A percentile compares a stretch with the other conserved stretches of the same genome.
Conservation (phyloP, 2,113 vertebrate species). For the Calcarius ornatus region DNA sequence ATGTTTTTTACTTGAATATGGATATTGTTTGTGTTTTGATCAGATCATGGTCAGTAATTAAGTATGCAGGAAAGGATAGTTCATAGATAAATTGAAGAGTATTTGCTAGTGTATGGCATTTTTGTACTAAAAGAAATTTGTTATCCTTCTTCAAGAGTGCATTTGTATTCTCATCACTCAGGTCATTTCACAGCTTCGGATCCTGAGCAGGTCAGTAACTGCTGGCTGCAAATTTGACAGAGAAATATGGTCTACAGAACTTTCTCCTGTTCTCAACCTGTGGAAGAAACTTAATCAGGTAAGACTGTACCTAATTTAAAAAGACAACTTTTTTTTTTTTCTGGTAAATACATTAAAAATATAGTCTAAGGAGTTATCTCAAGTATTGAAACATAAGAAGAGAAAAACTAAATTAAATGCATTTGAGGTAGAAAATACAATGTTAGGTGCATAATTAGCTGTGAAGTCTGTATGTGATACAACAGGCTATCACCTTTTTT, state of each 20-base stretch:
- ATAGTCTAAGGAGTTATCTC: neutral
- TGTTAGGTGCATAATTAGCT: neutral
- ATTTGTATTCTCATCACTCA: slow-evolving; percentile 63
- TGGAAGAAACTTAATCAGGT: slow-evolving; percentile 99
- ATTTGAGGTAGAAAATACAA: neutral
- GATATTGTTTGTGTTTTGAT: neutral
- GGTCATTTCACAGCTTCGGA: slow-evolving; percentile 94
- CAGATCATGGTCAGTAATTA: neutral
- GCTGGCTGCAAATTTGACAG: slow-evolving; percentile 93
- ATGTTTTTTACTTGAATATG: neutral
- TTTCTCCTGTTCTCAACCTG: slow-evolving; percentile 91
- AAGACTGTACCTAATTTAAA: neutral
- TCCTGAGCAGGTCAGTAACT: slow-evolving; percentile 85
- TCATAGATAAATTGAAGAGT: neutral
- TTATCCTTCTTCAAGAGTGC: neutral
- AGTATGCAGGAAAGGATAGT: neutral
- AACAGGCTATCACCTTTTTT: neutral
- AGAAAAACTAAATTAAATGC: neutral
- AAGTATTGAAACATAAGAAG: neutral
- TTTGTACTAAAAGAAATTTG: neutral
- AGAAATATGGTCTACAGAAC: slow-evolving; percentile 92
- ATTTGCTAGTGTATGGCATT: neutral
- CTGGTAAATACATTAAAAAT: neutral
- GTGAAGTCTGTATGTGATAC: neutral
- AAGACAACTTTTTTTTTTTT: neutral